Evolutionary conservation across 2,113 vertebrate species (phyloP).

Genomic region (Odocoileus virginianus): DNA sequence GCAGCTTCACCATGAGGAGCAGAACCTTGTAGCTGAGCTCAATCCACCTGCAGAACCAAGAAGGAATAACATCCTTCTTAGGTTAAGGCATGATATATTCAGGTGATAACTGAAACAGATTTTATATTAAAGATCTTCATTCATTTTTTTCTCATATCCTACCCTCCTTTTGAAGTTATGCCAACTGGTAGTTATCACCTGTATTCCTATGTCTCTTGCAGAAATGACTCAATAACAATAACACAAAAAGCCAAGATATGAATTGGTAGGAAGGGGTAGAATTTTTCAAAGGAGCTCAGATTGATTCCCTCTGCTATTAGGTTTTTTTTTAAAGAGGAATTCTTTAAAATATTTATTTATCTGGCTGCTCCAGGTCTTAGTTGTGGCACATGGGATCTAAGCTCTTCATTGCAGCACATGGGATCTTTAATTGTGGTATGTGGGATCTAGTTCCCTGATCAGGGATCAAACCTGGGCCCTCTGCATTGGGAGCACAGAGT

Average conservation of each 20-base stretch:
- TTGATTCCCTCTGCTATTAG: neutral
- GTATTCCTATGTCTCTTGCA: neutral
- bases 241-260: neutral
- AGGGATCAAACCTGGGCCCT: rapidly evolving
- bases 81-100: neutral
- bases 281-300: neutral
- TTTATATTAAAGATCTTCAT: neutral
- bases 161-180: neutral
- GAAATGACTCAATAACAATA: neutral
- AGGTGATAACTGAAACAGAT: neutral
- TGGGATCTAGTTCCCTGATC: neutral
- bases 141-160: neutral
- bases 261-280: neutral
- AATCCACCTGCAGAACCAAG: neutral
- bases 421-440: neutral
- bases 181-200: neutral
- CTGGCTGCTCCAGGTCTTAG: neutral
- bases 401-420: neutral
- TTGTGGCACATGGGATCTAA: neutral
- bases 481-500: neutral
- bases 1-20: neutral
- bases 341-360: neutral
- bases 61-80: neutral
- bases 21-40: neutral
- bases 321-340: neutral